Evolutionary conservation across 2,113 vertebrate species (phyloP), one percentile per base, ranked within the genome.

Genomic region (Crotophaga sulcirostris): DNA sequence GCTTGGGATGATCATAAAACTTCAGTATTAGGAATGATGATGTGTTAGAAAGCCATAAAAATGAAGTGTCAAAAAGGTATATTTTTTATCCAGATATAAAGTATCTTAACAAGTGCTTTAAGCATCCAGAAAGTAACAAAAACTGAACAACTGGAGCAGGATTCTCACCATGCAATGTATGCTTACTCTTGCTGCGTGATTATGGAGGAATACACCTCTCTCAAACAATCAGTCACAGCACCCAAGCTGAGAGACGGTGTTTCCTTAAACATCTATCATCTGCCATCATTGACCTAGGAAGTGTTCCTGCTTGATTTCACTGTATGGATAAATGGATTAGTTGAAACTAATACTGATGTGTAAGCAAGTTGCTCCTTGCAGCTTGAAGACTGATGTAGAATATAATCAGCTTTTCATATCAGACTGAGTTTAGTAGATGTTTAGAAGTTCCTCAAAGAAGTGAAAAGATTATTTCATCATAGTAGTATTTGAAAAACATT

Each of bases 161-260:
- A 52, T 31, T 72, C 11, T 52, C 5, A 0, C 40, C 0, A 0
- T 54, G 31, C 40, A 52, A 0, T 0, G 0, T 28, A 5, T 7
- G 16, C 7, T 15, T 55, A 34, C 11, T 25, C 18, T 34, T 60
- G 58, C 38, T 67, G 18, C 0, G 1, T 33, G 29, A 33, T 45
- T 38, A 2, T 3, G 52, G 21, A 26, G 34, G 56, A 42, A 4
- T 47, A 68, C 51, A 36, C 14, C 42, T 14, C 4, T 29, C 33
- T 91, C 17, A 36, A 10, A 3, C 14, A 8, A 5, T 36, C 55
- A 13, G 55, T 52, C 45, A 33, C 42, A 60, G 47, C 15, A 55
- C 9, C 52, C 70, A 64, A 81, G 20, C 42, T 54, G 55, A 63
- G 59, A 49, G 45, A 31, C 28, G 6, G 1, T 6, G 29, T 31